phyloP scores from a whole-genome alignment of 1,140 invertebrate species.

The Chrysomallon squamiferum region DNA sequence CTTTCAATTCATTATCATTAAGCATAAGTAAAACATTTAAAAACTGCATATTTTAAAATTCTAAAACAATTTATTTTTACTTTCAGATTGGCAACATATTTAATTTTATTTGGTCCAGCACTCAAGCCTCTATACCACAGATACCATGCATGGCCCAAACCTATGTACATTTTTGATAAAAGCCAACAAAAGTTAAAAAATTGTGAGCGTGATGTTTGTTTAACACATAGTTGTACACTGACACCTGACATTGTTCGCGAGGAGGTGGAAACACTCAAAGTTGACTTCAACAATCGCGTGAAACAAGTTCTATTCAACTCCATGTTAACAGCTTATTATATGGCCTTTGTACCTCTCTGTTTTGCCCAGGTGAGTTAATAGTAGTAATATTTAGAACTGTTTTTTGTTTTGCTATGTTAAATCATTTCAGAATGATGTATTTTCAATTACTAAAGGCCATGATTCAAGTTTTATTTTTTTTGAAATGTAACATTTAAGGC shows the following conservation, averaged over 20 bases:
- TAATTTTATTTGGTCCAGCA: slow-evolving; percentile 78
- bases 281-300: slow-evolving; percentile 86
- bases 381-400: not conserved
- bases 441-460: no score
- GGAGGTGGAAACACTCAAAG: slow-evolving; percentile 83
- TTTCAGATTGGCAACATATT: slow-evolving; percentile 79
- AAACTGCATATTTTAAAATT: no score
- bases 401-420: no score
- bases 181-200: slow-evolving; percentile 12
- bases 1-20: no score
- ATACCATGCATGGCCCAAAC: slow-evolving; percentile 47
- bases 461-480: no score
- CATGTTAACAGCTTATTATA: slow-evolving; percentile 88
- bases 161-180: slow-evolving; percentile 31
- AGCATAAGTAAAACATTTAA: no score
- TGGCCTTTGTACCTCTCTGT: slow-evolving; percentile 87
- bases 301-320: slow-evolving; percentile 91
- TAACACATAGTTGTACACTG: slow-evolving; percentile 64
- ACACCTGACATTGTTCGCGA: slow-evolving; percentile 72
- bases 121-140: slow-evolving; percentile 59
- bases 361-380: slow-evolving; percentile 77
- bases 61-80: no score
- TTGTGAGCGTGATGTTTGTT: slow-evolving; percentile 45
- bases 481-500: no score
- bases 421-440: no score